Evolutionary conservation across 2,113 vertebrate species (phyloP).

Genomic region (Phyllostomus discolor): DNA sequence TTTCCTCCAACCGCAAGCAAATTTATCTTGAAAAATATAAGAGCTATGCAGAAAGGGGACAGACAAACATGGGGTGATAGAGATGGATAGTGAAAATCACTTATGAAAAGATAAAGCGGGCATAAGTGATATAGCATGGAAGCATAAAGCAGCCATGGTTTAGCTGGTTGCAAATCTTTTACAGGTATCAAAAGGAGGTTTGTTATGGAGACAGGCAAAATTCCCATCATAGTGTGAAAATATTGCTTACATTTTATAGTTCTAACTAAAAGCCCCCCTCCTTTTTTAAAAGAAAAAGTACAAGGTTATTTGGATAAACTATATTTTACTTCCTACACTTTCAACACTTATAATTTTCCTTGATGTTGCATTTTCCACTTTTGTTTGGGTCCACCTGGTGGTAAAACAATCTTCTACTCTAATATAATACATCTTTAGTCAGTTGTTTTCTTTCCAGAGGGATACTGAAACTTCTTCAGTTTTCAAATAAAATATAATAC

Average conservation of each 20-base stretch:
- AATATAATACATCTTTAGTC: slow-evolving; percentile 15
- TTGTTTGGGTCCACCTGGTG: not conserved
- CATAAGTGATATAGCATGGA: too few relatives aligned
- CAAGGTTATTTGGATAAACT: slow-evolving; percentile 18
- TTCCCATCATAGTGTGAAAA: not conserved
- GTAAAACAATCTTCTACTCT: slow-evolving; percentile 31
- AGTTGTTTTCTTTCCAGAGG: slow-evolving; percentile 4
- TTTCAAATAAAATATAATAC: slow-evolving; percentile 43
- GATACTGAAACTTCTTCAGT: not conserved
- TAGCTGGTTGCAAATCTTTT: not conserved
- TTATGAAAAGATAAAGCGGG: not conserved
- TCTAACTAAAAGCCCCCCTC: not conserved
- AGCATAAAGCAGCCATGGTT: not conserved
- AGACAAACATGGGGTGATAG: not conserved
- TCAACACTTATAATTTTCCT: slow-evolving; percentile 28
- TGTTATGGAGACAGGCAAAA: not conserved
- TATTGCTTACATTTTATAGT: not conserved
- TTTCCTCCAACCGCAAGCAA: not conserved
- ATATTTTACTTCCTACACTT: not conserved
- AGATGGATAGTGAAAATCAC: not conserved
- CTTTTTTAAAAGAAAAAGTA: not conserved
- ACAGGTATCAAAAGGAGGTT: not conserved
- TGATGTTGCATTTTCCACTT: slow-evolving; percentile 37
- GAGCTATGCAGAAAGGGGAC: not conserved
- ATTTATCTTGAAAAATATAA: not conserved